Percentiles rank a stretch among this genome's conserved stretches.
Conservation (phyloP, 2,888 invertebrate genomes). For the Siphlonurus alternatus region DNA sequence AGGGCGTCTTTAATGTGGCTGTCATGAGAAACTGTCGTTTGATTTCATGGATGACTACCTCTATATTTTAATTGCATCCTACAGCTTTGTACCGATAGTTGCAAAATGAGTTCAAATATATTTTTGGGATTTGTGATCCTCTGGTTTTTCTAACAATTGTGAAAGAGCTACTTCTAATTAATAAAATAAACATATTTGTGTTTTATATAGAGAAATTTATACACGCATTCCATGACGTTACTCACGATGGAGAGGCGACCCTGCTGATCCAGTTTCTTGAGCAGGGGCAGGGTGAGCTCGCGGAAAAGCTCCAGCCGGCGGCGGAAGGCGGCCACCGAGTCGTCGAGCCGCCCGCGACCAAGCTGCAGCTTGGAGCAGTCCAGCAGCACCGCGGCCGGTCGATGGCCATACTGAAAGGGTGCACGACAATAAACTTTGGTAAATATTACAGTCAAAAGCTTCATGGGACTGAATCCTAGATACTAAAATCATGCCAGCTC, state of each 20-base stretch:
- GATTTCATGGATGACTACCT: neutral
- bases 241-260: slow-evolving; percentile 71
- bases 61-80: neutral
- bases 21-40: neutral
- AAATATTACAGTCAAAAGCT: slow-evolving; percentile 1
- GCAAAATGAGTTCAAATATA: neutral
- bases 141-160: too few relatives aligned
- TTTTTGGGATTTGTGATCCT: too few relatives aligned
- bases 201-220: too few relatives aligned
- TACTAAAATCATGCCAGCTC: too few relatives aligned
- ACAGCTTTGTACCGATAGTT: too few relatives aligned
- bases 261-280: slow-evolving; percentile 66
- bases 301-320: slow-evolving; percentile 71
- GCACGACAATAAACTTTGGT: slow-evolving; percentile 21
- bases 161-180: too few relatives aligned
- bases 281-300: slow-evolving; percentile 73
- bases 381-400: slow-evolving; percentile 64
- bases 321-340: slow-evolving; percentile 71
- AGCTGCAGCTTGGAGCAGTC: slow-evolving; percentile 84
- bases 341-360: slow-evolving; percentile 68
- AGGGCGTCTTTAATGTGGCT: too few relatives aligned
- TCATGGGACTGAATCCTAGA: too few relatives aligned
- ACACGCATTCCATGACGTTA: too few relatives aligned
- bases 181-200: too few relatives aligned
- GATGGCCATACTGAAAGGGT: slow-evolving; percentile 57